Conservation (phyloP, 2,888 invertebrate genomes). For the Lithophane leautieri region DNA sequence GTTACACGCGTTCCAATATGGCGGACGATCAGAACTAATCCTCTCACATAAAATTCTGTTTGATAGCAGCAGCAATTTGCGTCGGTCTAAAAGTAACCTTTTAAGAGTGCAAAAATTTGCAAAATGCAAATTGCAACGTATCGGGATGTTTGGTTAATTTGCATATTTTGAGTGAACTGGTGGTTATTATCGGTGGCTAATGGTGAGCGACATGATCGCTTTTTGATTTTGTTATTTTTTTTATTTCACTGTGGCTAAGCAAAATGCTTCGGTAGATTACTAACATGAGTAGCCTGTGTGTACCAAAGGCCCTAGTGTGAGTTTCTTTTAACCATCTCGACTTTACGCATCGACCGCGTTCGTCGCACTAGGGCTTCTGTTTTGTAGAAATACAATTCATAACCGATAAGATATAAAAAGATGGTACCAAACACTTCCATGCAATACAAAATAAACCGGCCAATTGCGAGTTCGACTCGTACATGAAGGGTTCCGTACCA, state of each 20-base stretch:
- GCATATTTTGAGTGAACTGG: constrained; percentile 27
- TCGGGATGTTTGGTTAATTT: constrained; percentile 38
- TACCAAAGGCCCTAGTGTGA: no score
- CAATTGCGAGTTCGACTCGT: no score
- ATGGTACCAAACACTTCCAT: no score
- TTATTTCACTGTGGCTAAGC: not conserved
- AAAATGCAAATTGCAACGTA: constrained; percentile 35
- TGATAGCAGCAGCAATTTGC: constrained; percentile 41
- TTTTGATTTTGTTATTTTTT: not conserved
- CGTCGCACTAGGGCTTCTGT: no score
- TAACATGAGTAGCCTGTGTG: not conserved
- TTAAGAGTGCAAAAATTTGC: constrained; percentile 43
- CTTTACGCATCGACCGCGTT: no score
- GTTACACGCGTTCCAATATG: constrained; percentile 42
- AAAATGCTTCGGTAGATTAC: not conserved
- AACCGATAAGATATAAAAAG: not conserved
- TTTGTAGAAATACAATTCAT: not conserved
- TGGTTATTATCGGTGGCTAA: constrained; percentile 4
- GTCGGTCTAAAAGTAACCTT: constrained; percentile 45
- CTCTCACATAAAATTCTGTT: constrained; percentile 55
- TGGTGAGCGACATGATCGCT: not conserved
- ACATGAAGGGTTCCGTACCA: no score
- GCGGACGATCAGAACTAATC: constrained; percentile 45
- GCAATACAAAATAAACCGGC: no score
- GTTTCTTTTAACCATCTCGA: no score